phyloP scores from a whole-genome alignment of 2,797 vertebrate genomes.

The Cottoperca gobio region DNA sequence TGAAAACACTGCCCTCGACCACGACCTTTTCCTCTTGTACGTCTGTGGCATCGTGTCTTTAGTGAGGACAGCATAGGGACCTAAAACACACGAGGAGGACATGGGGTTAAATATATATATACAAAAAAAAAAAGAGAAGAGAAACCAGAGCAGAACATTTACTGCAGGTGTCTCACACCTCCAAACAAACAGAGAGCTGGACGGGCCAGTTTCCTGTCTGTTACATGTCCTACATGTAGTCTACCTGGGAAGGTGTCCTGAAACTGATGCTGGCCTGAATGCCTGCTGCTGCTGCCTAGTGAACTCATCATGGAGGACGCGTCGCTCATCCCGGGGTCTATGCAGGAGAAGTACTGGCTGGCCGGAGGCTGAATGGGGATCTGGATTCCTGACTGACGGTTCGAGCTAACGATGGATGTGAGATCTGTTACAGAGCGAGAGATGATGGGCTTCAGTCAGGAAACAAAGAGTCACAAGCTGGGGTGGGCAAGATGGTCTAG shows the following conservation, averaged over 20 bases:
- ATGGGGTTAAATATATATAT: conserved; percentile 27
- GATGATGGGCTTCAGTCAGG: conserved; percentile 71
- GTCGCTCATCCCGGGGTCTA: conserved; percentile 95
- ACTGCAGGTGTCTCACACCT: conserved; percentile 42
- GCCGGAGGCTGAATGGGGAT: conserved; percentile 90
- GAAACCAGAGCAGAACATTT: conserved; percentile 5
- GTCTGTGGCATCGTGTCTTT: conserved; percentile 99
- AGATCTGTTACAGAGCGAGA: conserved; percentile 91
- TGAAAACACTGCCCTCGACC: conserved; percentile 98
- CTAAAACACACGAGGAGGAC: conserved; percentile 75
- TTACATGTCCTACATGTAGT: conserved; percentile 49
- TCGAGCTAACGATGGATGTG: conserved; percentile 94
- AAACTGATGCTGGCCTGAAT: conserved; percentile 98
- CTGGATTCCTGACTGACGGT: conserved; percentile 92
- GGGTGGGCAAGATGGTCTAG: conserved; percentile 13
- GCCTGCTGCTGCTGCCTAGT: conserved; percentile 92
- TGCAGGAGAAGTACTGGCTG: conserved; percentile 95
- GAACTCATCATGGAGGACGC: conserved; percentile 93
- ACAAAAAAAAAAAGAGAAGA: conserved; percentile 6
- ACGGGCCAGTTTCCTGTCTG: conserved; percentile 32
- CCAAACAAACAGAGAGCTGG: conserved; percentile 11
- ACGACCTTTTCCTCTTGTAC: conserved; percentile 97
- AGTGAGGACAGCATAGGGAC: conserved; percentile 95
- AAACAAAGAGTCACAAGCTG: conserved; percentile 47
- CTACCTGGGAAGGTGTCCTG: conserved; percentile 99